phyloP scores from a whole-genome alignment of 2,888 invertebrate genomes.

The Spodoptera picta region DNA sequence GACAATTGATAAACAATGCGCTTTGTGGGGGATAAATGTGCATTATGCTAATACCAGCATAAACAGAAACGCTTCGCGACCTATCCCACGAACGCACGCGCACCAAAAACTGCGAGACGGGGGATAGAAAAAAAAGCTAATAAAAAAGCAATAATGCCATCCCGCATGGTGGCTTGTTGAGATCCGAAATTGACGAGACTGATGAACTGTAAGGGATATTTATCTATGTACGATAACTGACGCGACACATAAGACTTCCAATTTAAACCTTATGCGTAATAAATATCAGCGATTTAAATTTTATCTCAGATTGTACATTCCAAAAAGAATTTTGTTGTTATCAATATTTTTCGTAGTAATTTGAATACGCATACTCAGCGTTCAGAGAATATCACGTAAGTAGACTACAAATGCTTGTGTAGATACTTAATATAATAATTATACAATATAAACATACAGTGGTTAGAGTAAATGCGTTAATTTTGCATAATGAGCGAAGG shows the following conservation, averaged over 20 bases:
- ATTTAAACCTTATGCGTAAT: conserved; percentile 19
- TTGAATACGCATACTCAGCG: conserved; percentile 37
- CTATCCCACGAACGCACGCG: conserved; percentile 85
- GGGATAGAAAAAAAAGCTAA: conserved; percentile 82
- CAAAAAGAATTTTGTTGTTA: conserved; percentile 13
- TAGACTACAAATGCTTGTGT: conserved; percentile 22
- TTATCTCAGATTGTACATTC: conserved; percentile 21
- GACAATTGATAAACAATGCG: conserved; percentile 76
- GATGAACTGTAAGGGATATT: conserved; percentile 79
- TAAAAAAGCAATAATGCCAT: conserved; percentile 88
- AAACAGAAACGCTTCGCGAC: conserved; percentile 77
- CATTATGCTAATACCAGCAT: conserved; percentile 89
- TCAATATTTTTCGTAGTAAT: conserved; percentile 27
- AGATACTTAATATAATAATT: conserved; percentile 25
- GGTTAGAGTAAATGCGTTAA: conserved; percentile 71
- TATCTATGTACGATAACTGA: conserved; percentile 52
- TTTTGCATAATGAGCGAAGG: conserved; percentile 85
- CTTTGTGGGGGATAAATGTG: conserved; percentile 72
- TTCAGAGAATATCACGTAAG: conserved; percentile 47
- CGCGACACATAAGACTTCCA: conserved; percentile 34
- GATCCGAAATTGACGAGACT: conserved; percentile 83
- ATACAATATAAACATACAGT: conserved; percentile 52
- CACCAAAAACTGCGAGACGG: conserved; percentile 83
- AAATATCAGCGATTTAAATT: conserved; percentile 28
- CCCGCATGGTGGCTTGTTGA: conserved; percentile 87